Base-by-base conservation (phyloP, 1,140 invertebrate genomes). In the Aphaenogaster rudis region DNA sequence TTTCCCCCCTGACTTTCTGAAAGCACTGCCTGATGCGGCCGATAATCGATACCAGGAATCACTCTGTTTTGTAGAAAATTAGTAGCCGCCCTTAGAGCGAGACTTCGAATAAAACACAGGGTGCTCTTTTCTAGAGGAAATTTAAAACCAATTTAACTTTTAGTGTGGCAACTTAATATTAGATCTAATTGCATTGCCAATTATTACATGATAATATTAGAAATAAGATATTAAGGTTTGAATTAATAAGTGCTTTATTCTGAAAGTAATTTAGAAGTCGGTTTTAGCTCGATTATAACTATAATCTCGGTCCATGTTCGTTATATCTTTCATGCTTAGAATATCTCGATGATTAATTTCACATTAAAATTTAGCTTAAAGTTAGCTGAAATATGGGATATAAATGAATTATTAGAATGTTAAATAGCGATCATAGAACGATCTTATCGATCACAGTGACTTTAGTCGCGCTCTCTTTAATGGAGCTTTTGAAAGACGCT, bases 11-110 rank as follows among this genome's bases (percentile, higher is more conserved):
- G 74, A 78, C 74, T 79, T 86, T 66, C 82, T 61, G 42, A 59
- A 50, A 57, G 69, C 80, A 39, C 52, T 39, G 61, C 33, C 9
- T 13, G 76, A 79, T 48, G 59, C 42, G 48, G 48, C 28, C 78
- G 88, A 90, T 90, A 89, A 89, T 86, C 87, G 64, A 80, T 89
- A 88, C 66, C 36, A 11, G 76, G 88, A 88, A 89, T 39, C 28
- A 57, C 50, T 54, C 64, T 21, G 39, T 72, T 71, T 71, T 81
- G 28, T 72, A 61, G n/a, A 39, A 61, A 61, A 84, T 84, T 76
- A 76, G 45, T 48, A 76, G 48, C 39, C 4, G 0, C 21, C 50
- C 33, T 33, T 28, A 66, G n/a, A 54, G 48, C 28, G 28, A 28
- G 28, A 28, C 28, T 57, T 17, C 7, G 6, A 42, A 80, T 52